Evolutionary conservation across 2,797 vertebrate species (phyloP).

Genomic region (Microtus obscurus): DNA sequence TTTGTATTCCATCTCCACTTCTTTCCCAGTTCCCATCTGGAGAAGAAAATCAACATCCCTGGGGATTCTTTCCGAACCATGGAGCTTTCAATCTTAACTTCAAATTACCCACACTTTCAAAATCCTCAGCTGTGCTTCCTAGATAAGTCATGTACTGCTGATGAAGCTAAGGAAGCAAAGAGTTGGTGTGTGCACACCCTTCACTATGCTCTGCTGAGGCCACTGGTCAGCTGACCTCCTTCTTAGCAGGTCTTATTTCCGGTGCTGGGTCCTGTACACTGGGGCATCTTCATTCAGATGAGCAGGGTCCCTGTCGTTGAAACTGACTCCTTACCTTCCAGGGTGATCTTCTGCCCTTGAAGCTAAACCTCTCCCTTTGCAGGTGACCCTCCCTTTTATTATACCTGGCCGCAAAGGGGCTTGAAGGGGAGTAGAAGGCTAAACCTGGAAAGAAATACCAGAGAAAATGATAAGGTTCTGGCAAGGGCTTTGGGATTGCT

Average conservation of each 20-base stretch:
- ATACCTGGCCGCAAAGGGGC: not conserved
- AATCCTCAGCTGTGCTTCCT: not conserved
- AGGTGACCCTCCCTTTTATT: not conserved
- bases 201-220: not conserved
- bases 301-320: not conserved
- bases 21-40: not conserved
- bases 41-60: slow-evolving; percentile 28
- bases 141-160: not conserved
- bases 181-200: not conserved
- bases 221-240: not conserved
- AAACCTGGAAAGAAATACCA: not conserved
- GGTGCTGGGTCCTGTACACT: not conserved
- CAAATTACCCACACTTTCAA: not conserved
- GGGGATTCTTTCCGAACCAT: not conserved
- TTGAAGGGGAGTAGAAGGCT: not conserved
- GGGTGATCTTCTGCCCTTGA: not conserved
- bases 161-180: not conserved
- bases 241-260: not conserved
- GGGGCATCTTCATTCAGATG: not conserved
- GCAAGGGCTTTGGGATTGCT: not conserved
- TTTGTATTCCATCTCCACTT: slow-evolving; percentile 4
- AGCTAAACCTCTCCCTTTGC: not conserved
- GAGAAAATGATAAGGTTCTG: not conserved
- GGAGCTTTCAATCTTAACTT: slow-evolving; percentile 11
- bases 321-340: not conserved